phyloP scores from a whole-genome alignment of 2,888 invertebrate species.

The Drosophila parthenogenetica region DNA sequence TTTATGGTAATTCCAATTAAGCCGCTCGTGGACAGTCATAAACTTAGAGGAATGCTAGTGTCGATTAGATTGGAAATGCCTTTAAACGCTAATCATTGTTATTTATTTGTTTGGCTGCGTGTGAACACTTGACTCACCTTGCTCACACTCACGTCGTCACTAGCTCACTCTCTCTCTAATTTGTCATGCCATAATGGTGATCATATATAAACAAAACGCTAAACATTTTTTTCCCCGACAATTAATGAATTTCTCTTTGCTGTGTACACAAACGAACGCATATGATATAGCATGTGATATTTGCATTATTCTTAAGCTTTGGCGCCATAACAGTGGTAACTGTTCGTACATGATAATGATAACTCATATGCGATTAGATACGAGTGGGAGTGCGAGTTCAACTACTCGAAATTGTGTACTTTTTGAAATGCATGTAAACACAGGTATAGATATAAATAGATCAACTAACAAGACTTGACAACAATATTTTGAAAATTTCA shows the following conservation, averaged over 20 bases:
- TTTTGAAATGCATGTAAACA: slow-evolving; percentile 4
- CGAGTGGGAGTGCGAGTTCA: neutral
- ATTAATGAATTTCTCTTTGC: slow-evolving; percentile 1
- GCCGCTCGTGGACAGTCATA: slow-evolving; percentile 26
- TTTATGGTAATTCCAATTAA: slow-evolving; percentile 28
- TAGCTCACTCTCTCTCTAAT: neutral
- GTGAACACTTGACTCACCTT: slow-evolving; percentile 20
- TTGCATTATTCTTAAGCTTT: slow-evolving; percentile 1
- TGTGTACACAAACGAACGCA: slow-evolving; percentile 3
- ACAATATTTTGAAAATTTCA: neutral
- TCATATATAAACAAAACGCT: slow-evolving; percentile 7
- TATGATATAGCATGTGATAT: slow-evolving; percentile 15
- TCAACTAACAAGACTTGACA: slow-evolving; percentile 16
- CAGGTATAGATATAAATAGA: neutral
- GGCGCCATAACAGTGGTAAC: neutral
- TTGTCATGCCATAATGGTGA: slow-evolving; percentile 12
- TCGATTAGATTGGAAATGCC: slow-evolving; percentile 66
- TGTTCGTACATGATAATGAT: slow-evolving; percentile 8
- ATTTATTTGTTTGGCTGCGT: slow-evolving; percentile 21
- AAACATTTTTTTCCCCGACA: slow-evolving; percentile 3
- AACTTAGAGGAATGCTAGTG: slow-evolving; percentile 37
- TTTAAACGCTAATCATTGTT: slow-evolving; percentile 27
- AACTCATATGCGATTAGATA: slow-evolving; percentile 44
- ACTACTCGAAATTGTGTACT: neutral
- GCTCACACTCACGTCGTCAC: neutral